phyloP scores from a whole-genome alignment of 2,113 vertebrate species.

The Otus sunia region DNA sequence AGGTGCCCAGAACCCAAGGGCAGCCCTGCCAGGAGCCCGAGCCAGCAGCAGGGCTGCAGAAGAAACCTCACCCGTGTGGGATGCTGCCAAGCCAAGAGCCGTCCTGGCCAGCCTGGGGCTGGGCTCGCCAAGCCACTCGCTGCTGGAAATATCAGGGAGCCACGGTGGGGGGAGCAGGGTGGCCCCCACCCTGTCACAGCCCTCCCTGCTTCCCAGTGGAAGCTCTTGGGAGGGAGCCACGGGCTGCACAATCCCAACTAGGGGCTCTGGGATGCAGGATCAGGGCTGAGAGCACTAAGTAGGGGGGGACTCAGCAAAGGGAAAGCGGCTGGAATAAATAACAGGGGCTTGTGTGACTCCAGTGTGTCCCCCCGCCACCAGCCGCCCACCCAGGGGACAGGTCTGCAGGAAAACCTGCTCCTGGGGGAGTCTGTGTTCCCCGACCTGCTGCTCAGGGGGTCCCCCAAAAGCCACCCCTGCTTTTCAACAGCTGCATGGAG shows the following conservation, averaged over 20 bases:
- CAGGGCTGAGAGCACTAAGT: rapidly evolving
- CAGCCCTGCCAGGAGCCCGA: neutral
- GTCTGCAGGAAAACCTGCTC: neutral
- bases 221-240: neutral
- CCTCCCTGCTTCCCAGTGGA: neutral
- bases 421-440: rapidly evolving
- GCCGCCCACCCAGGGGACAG: neutral
- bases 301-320: neutral
- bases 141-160: neutral
- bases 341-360: neutral
- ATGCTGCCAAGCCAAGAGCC: neutral
- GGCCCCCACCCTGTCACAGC: neutral
- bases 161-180: neutral
- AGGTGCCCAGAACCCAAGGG: neutral
- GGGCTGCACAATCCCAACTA: neutral
- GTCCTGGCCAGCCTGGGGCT: neutral
- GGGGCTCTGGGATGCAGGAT: neutral
- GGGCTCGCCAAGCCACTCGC: neutral
- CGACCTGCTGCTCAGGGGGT: neutral
- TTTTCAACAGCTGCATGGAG: neutral
- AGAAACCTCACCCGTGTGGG: neutral
- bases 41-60: neutral
- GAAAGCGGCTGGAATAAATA: neutral
- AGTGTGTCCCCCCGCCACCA: neutral
- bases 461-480: neutral